Percentiles rank a stretch among this genome's conserved stretches.
Evolutionary conservation across 2,888 invertebrate genomes (phyloP).

Genomic region (Chironomus riparius): DNA sequence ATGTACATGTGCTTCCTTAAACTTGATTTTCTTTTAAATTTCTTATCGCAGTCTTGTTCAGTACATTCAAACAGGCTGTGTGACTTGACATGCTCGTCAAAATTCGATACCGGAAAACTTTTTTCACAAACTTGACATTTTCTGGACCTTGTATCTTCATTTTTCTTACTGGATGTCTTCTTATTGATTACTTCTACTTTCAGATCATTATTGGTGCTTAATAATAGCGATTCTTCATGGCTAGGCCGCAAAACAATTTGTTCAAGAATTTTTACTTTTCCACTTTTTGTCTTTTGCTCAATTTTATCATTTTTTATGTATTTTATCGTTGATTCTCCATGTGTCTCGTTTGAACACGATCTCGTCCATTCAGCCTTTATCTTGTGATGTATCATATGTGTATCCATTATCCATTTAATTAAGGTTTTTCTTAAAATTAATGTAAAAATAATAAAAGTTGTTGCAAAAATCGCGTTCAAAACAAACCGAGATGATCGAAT

Average conservation of each 20-base stretch:
- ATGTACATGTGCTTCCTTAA: slow-evolving; percentile 11
- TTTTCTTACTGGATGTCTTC: not conserved
- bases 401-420: not conserved
- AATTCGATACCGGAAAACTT: not conserved
- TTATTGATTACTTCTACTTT: no score
- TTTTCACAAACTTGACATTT: slow-evolving; percentile 15
- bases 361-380: slow-evolving; percentile 22
- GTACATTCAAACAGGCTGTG: slow-evolving; percentile 13
- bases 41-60: not conserved
- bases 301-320: not conserved
- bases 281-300: not conserved
- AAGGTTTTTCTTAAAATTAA: not conserved
- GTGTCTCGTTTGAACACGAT: not conserved
- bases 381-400: not conserved
- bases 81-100: not conserved
- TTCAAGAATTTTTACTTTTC: slow-evolving; percentile 14
- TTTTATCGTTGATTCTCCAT: not conserved
- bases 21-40: slow-evolving; percentile 11
- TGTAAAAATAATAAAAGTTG: not conserved
- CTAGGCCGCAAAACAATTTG: slow-evolving; percentile 3
- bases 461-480: not conserved
- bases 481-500: not conserved
- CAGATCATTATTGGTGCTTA: not conserved
- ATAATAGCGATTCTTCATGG: not conserved
- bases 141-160: not conserved